Conservation (phyloP, 1,140 invertebrate genomes). For the Hylaeus volcanicus region DNA sequence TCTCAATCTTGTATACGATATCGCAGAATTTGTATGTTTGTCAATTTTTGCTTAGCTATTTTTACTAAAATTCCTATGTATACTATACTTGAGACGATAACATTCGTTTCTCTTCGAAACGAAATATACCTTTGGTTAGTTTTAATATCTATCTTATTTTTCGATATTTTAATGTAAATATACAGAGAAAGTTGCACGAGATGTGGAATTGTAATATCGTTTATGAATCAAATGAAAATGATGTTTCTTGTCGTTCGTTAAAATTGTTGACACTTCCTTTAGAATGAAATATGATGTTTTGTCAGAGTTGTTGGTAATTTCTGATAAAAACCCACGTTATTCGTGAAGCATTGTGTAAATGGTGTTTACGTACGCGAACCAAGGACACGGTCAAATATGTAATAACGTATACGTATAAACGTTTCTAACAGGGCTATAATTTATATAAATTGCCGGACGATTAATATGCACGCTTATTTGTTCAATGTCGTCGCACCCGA, state of each 20-base stretch:
- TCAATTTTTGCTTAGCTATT: too few species aligned
- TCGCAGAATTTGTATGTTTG: too few species aligned
- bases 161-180: too few species aligned
- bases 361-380: neutral
- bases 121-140: too few species aligned
- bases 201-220: too few species aligned
- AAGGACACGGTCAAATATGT: neutral
- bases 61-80: too few species aligned
- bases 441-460: neutral
- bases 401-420: neutral
- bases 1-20: too few species aligned
- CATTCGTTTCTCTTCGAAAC: too few species aligned
- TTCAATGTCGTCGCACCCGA: slow-evolving; percentile 30
- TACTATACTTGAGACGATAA: too few species aligned
- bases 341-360: neutral
- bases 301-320: neutral
- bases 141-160: too few species aligned
- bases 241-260: neutral
- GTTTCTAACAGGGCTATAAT: neutral
- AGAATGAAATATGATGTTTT: neutral
- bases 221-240: too few species aligned
- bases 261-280: neutral
- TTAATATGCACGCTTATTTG: neutral
- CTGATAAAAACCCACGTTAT: neutral
- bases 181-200: too few species aligned